Percentiles rank a stretch among this genome's conserved stretches.
phyloP scores from a whole-genome alignment of 2,888 invertebrate species.

The Tachina grossa region DNA sequence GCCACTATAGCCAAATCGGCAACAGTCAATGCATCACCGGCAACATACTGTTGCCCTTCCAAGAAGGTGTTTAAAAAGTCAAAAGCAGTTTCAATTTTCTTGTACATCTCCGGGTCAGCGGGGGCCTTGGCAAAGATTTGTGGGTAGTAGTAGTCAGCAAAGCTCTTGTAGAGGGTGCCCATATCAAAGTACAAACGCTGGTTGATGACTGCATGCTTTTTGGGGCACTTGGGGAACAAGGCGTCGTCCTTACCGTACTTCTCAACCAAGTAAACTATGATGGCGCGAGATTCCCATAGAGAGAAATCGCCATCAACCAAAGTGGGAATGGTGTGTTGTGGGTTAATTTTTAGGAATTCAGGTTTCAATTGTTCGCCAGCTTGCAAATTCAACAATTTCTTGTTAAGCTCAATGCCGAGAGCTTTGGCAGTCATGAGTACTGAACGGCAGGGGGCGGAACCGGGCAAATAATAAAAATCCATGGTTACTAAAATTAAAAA shows the following conservation, averaged over 20 bases:
- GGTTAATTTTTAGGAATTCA: constrained; percentile 88
- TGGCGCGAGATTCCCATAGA: constrained; percentile 92
- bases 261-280: constrained; percentile 89
- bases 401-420: constrained; percentile 86
- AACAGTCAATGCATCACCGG: constrained; percentile 88
- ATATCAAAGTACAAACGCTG: constrained; percentile 90
- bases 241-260: constrained; percentile 89
- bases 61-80: constrained; percentile 87
- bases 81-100: constrained; percentile 87
- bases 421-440: constrained; percentile 86
- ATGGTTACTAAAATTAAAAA: constrained; percentile 75
- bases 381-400: constrained; percentile 84
- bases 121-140: constrained; percentile 85
- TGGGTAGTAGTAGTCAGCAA: constrained; percentile 87
- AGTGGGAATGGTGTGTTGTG: constrained; percentile 92
- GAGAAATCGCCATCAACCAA: constrained; percentile 90
- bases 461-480: constrained; percentile 86
- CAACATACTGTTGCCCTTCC: constrained; percentile 86
- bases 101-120: constrained; percentile 86
- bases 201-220: constrained; percentile 89
- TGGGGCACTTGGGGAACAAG: constrained; percentile 89
- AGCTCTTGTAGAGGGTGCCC: constrained; percentile 87
- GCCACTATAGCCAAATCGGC: constrained; percentile 89
- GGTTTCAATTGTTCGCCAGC: constrained; percentile 86
- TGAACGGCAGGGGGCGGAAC: constrained; percentile 86